Evolutionary conservation across 2,797 vertebrate species (phyloP), one percentile per base, ranked within the genome.

Genomic region (Gastrophryne carolinensis): DNA sequence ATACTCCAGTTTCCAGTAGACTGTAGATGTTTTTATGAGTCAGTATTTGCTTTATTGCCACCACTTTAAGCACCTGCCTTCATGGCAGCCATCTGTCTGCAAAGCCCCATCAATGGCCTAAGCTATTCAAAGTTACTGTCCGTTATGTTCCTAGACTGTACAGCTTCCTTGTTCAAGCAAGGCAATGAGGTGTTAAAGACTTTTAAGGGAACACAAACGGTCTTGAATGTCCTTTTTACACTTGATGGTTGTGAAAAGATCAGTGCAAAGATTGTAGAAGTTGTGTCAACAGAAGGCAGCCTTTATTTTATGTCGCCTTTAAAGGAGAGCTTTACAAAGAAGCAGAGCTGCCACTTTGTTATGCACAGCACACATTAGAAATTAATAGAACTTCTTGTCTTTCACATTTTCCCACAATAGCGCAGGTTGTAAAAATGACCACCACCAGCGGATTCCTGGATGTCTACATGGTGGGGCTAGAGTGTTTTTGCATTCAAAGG

Each of bases 21-120:
- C 64, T 53, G 24, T 54, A 24, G 23, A 54, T 37, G 32, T 17
- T 21, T 67, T 53, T 67, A 67, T 53, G 32, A 67, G 49, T 26
- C 47, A n/a, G 15, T 17, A 32, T 69, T 52, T 54, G 52, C 50
- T 69, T 69, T 54, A 41, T 30, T 56, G 34, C 34, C 32, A n/a
- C n/a, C 21, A 8, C 34, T 19, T 1, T 39, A 11, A 35, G 63
- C 30, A 52, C 30, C 47, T 52, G 44, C 47, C 24, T 30, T 39
- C 64, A 53, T 67, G 64, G 64, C 32, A 17, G 50, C 50, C 65
- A 68, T 68, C 65, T 68, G 50, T 27, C 49, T 35, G 3, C 24
- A 8, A 30, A 34, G 15, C 47, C 11, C 12, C 7, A 66, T 41
- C 32, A 53, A 17, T 50, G 17, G 34, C n/a, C 10, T n/a, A 35